Conservation (phyloP, 2,888 invertebrate species). For the Ligdia adustata region DNA sequence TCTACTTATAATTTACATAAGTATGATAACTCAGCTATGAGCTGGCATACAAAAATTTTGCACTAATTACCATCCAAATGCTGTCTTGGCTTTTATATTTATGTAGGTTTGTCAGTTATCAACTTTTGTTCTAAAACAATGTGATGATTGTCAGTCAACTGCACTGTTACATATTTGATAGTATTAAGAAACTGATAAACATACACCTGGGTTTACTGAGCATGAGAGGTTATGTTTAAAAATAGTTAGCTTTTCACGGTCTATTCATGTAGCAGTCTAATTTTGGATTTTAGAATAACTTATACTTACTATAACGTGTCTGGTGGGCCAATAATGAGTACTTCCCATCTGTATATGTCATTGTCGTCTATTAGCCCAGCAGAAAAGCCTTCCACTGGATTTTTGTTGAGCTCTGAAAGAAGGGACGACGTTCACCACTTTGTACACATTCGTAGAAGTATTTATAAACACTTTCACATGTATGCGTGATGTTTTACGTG, state of each 20-base stretch:
- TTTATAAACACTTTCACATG: slow-evolving; percentile 3
- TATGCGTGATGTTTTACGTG: slow-evolving; percentile 36
- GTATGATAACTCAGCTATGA: neutral
- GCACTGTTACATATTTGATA: too few relatives aligned
- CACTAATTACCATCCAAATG: slow-evolving; percentile 1
- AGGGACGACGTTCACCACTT: neutral
- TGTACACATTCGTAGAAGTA: neutral
- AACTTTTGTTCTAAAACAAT: too few relatives aligned
- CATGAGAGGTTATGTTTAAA: slow-evolving; percentile 38
- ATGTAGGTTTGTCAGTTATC: slow-evolving; percentile 1
- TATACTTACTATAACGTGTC: slow-evolving; percentile 98
- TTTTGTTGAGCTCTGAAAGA: slow-evolving; percentile 97
- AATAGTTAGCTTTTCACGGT: slow-evolving; percentile 26
- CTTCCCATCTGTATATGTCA: slow-evolving; percentile 99
- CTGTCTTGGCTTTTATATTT: slow-evolving; percentile 1
- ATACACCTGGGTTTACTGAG: too few relatives aligned
- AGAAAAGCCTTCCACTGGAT: slow-evolving; percentile 99
- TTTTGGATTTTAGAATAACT: slow-evolving; percentile 7
- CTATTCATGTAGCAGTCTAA: slow-evolving; percentile 1
- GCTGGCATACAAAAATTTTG: neutral
- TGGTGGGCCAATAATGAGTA: slow-evolving; percentile 99
- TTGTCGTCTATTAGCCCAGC: slow-evolving; percentile 99
- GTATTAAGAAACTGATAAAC: too few relatives aligned
- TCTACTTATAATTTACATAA: too few relatives aligned
- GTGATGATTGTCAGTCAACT: too few relatives aligned